Percentiles rank a stretch among this genome's conserved stretches.
Evolutionary conservation across 2,113 vertebrate genomes (phyloP).

Genomic region (Falcunculus frontatus): DNA sequence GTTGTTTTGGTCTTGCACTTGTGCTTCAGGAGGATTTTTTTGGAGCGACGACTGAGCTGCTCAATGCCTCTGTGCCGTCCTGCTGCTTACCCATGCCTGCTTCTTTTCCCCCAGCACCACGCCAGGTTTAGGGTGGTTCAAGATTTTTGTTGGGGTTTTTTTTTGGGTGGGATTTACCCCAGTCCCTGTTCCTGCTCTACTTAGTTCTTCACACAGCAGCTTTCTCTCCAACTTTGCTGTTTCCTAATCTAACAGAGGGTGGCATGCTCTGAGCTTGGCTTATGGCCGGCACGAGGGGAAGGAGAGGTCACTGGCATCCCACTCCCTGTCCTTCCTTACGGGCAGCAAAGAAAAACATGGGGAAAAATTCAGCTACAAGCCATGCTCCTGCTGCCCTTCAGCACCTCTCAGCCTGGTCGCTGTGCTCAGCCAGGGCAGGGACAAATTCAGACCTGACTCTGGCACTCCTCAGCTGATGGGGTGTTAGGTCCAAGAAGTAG

Average conservation of each 20-base stretch:
- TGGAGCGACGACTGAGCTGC: not conserved
- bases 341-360: not conserved
- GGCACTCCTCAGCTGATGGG: not conserved
- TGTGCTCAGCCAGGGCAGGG: not conserved
- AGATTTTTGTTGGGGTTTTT: not conserved
- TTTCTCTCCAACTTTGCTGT: not conserved
- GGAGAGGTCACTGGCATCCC: not conserved
- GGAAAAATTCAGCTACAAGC: not conserved
- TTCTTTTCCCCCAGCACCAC: not conserved
- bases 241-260: not conserved
- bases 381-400: not conserved
- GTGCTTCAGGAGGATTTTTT: not conserved
- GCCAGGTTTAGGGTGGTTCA: not conserved
- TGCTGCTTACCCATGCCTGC: accelerated
- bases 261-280: not conserved
- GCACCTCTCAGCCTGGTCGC: not conserved
- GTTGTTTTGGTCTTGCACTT: not conserved
- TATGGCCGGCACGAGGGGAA: accelerated
- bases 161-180: not conserved
- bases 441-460: not conserved
- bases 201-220: not conserved
- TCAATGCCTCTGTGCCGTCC: not conserved
- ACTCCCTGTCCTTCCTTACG: not conserved
- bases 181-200: not conserved
- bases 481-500: not conserved